phyloP scores from a whole-genome alignment of 2,113 vertebrate genomes.

The Stigmatopora argus region DNA sequence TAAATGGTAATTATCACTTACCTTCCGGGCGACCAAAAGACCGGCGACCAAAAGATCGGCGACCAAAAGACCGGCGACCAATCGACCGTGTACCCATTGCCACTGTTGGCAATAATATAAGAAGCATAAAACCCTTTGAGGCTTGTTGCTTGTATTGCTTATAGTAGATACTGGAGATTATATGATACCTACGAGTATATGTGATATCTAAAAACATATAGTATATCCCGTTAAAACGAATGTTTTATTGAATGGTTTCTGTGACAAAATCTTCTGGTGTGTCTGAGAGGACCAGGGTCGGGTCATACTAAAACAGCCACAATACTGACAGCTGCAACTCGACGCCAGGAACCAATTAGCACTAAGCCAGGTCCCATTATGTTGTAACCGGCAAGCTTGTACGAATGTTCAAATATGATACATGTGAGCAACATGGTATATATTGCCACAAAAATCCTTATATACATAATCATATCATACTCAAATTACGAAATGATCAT shows the following conservation, averaged over 20 bases:
- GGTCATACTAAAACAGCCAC: conserved; percentile 56
- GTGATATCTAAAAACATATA: neutral
- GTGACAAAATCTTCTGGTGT: conserved; percentile 25
- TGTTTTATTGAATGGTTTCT: neutral
- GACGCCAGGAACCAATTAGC: conserved; percentile 53
- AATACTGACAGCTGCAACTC: conserved; percentile 36
- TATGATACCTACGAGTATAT: neutral
- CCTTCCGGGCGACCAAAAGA: no score
- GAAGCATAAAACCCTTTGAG: neutral
- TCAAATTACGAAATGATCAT: conserved; percentile 10
- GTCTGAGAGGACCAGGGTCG: conserved; percentile 35
- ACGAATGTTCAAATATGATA: conserved; percentile 2
- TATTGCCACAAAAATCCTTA: neutral
- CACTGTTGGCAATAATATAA: neutral
- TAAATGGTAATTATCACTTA: no score
- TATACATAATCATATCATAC: neutral
- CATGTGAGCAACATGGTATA: neutral
- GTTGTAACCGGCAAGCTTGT: conserved; percentile 36
- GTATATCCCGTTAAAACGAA: neutral
- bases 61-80: no score
- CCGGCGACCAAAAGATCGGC: no score
- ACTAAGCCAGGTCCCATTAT: conserved; percentile 49
- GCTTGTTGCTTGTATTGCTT: neutral
- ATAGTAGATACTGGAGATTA: neutral
- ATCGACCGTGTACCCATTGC: no score